Conservation (phyloP, 1,140 invertebrate species). For the Panonychus citri region DNA sequence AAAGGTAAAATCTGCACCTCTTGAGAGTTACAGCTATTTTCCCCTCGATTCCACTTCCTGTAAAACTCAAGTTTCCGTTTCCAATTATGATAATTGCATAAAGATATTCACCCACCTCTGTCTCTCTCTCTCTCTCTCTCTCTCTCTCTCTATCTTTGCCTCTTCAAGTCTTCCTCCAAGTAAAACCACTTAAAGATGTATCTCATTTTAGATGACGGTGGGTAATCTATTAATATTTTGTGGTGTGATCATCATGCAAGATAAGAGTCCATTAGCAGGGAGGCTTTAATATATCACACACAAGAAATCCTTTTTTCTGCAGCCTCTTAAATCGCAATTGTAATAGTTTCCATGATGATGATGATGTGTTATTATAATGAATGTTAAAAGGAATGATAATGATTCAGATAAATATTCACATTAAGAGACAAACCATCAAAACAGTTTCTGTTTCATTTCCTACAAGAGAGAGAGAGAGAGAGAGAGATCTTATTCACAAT, state of each 20-base stretch:
- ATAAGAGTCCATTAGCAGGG: neutral
- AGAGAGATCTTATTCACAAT: neutral
- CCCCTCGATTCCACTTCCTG: neutral
- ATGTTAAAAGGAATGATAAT: neutral
- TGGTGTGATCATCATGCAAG: neutral
- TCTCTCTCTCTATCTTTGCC: no score
- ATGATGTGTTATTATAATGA: neutral
- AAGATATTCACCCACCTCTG: no score
- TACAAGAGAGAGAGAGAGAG: neutral
- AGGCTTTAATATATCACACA: neutral
- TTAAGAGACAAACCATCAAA: neutral
- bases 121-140: no score
- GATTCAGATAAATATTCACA: neutral
- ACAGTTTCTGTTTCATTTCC: neutral
- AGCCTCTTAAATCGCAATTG: neutral
- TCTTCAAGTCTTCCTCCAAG: neutral
- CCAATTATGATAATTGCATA: neutral
- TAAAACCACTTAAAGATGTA: neutral
- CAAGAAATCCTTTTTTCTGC: neutral
- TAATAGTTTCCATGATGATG: no score
- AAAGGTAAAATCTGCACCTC: slow-evolving; percentile 33
- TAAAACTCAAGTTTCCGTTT: neutral
- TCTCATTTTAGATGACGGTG: neutral
- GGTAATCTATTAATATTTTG: no score
- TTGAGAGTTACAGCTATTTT: neutral